Evolutionary conservation across 1,140 invertebrate genomes (phyloP), one percentile per base, ranked within the genome.

Genomic region (Samia ricini): DNA sequence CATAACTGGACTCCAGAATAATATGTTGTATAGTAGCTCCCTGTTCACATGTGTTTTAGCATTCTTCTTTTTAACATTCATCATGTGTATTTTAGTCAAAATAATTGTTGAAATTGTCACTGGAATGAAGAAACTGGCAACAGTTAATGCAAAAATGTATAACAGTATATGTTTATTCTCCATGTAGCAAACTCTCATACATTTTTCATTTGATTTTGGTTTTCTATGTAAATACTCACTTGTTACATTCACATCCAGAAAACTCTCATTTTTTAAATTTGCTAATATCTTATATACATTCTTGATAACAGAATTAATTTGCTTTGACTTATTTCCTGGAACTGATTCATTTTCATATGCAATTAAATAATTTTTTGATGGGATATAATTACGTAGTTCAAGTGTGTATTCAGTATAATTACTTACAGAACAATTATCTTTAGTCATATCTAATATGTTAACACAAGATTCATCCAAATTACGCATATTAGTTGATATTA

Each of bases 1-100:
- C 77, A 91, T 82, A 2, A 89, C 78, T 0, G 87, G 88, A 29
- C 76, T 87, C 89, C 88, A 91, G 64, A 91, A 85, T 21, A 90
- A 68, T 52, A 89, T 69, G 56, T 89, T 91, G 56, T 85, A 89
- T 5, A 90, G 55, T 8, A 88, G 61, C 52, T 88, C 85, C 33
- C 80, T 74, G n/a, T 74, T 86, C 2, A 87, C 77, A 76, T 83
- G 81, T n/a, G 71, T 79, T 59, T 85, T 85, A 24, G 78, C 65
- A 59, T 78, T 76, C 4, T 68, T 65, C 24, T 73, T 81, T 48
- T 81, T 85, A 5, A 85, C 60, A 59, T 84, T 64, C 71, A 81
- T 81, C 5, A 74, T 50, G 66, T 88, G 76, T 63, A 89, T 85
- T 75, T 83, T 89, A n/a, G 84, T 86, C 59, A 91, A 69, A 54